Base-by-base conservation (phyloP, 92 coral and sea anemone genomes). In the Paragorgia papillata region DNA sequence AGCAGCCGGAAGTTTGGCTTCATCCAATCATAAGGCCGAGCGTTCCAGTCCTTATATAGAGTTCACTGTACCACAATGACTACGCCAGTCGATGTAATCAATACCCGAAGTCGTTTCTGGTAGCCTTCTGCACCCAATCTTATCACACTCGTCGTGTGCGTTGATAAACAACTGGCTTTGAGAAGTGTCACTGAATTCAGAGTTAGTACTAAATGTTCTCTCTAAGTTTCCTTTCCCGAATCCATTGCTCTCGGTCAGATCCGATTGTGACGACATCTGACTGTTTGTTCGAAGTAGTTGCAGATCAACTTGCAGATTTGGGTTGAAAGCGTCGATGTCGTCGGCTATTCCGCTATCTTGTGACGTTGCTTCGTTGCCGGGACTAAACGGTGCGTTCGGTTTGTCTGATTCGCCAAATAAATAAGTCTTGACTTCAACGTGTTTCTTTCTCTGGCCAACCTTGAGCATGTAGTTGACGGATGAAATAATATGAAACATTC, bases 401-500 rank as follows among this genome's bases (percentile, higher is more conserved):
- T 37, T 30, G 7, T 49, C 62, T 5, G 62, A 0, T 1, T 70
- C 62, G 10, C 29, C 46, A 50, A 70, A 70, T 31, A 50, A 34
- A 54, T 70, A 70, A 12, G 77, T 70, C 48, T 70, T 70, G 25
- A 70, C 63, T 54, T 70, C 77, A 15, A 35, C 33, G 10, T 51
- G 77, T 9, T 57, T 55, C 26, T 70, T 70, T 51, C 77, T 55
- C 57, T n/a, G 34, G 1, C 57, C 57, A 13, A 70, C 44, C 39
- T 70, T 70, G 21, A 70, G 25, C 77, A 70, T 28, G 62, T 70
- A 70, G 22, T 70, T 70, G 12, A 53, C 77, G 28, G 97, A 94
- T 25, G 97, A 87, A 37, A 94, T 91, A 81, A 94, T 83, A 64
- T 94, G 83, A 61, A 92, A 86, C 66, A 94, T 88, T 57, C 91